Evolutionary conservation across 2,888 invertebrate genomes (phyloP).

Genomic region (Lathronympha strigana): DNA sequence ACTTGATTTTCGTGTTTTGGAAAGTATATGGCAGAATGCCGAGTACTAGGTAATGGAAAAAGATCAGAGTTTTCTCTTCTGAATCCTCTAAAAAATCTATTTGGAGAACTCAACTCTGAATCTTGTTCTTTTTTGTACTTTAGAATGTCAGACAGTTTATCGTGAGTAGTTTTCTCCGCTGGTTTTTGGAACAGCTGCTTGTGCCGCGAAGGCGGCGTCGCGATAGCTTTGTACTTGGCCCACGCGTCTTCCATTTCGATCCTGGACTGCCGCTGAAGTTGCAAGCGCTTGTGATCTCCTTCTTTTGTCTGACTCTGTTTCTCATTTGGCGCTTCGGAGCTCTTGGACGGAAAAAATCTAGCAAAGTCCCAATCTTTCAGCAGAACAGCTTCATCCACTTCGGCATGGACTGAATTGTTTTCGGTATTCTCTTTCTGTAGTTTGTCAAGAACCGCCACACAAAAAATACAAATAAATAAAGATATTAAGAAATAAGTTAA

Average conservation of each 20-base stretch:
- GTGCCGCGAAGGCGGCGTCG: conserved; percentile 74
- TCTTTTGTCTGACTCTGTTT: conserved; percentile 73
- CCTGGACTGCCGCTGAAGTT: conserved; percentile 74
- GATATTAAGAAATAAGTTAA: conserved; percentile 53
- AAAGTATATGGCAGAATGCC: conserved; percentile 89
- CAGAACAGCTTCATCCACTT: conserved; percentile 90
- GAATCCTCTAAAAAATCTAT: conserved; percentile 90
- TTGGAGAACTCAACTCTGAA: conserved; percentile 88
- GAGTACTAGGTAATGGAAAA: conserved; percentile 88
- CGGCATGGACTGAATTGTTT: conserved; percentile 77
- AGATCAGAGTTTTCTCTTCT: conserved; percentile 93
- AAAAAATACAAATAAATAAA: conserved; percentile 77
- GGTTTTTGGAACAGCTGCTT: conserved; percentile 70
- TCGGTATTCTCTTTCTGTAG: conserved; percentile 75
- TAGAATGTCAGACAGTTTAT: conserved; percentile 77
- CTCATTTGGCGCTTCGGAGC: conserved; percentile 63
- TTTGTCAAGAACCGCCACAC: conserved; percentile 74
- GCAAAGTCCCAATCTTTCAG: conserved; percentile 95
- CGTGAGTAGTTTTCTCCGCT: conserved; percentile 70
- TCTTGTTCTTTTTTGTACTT: conserved; percentile 89
- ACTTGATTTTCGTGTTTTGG: conserved; percentile 82
- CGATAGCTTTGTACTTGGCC: conserved; percentile 73
- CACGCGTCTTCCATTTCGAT: conserved; percentile 79
- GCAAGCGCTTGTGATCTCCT: conserved; percentile 66
- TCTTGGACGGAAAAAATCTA: conserved; percentile 89